Percentiles rank a stretch among this genome's conserved stretches.
Evolutionary conservation across 2,888 invertebrate species (phyloP).

Genomic region (Caradrina kadenii): DNA sequence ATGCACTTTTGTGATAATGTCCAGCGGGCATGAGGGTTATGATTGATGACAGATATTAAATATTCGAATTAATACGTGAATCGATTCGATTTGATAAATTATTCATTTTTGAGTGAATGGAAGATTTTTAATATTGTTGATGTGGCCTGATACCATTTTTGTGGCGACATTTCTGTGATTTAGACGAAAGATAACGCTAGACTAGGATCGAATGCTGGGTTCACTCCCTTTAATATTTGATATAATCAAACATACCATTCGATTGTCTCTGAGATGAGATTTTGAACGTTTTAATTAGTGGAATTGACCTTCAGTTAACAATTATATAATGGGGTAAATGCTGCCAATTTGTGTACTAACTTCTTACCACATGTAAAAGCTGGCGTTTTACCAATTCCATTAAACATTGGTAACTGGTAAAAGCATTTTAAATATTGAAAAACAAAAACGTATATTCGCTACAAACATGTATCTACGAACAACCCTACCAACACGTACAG

Average conservation of each 20-base stretch:
- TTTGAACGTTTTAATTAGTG: too few species aligned
- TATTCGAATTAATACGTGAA: conserved; percentile 85
- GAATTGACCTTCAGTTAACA: too few species aligned
- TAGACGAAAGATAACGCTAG: conserved; percentile 41
- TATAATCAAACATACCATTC: neutral
- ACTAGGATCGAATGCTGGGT: conserved; percentile 30
- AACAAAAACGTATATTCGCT: too few species aligned
- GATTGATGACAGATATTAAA: conserved; percentile 86
- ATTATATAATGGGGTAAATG: too few species aligned
- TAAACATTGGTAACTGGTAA: too few species aligned
- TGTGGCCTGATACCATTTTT: conserved; percentile 75
- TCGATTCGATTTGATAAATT: conserved; percentile 80
- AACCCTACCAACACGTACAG: too few species aligned
- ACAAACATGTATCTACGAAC: too few species aligned
- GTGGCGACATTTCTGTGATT: conserved; percentile 64
- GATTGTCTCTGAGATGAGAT: too few species aligned
- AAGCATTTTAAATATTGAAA: too few species aligned
- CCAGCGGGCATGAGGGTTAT: conserved; percentile 79
- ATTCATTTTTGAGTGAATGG: conserved; percentile 82
- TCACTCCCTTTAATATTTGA: neutral
- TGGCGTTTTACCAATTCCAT: too few species aligned
- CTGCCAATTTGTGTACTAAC: too few species aligned
- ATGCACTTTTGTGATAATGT: conserved; percentile 82
- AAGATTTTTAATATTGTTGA: conserved; percentile 73
- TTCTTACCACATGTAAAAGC: too few species aligned